These are phyloP conservation scores for Hemibagrus guttatus DNA, from an alignment of 2,797 vertebrate species.

Conservation along the genomic window DNA sequence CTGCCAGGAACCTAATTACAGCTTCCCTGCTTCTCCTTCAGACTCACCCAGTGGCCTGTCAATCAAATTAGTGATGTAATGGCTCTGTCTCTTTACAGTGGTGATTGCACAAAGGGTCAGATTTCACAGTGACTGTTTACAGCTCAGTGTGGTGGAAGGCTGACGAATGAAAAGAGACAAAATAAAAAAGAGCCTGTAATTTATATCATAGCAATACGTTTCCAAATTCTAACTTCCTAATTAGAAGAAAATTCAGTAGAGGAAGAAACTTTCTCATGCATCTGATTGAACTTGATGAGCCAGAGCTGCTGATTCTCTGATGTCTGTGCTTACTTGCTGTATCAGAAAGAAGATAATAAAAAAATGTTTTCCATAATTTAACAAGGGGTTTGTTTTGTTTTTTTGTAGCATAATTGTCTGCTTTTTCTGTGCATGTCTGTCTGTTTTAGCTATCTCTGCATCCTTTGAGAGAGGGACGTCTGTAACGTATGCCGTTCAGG, in stretches of 20 bases:
- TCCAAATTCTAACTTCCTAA: conserved; percentile 15
- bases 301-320: conserved; percentile 37
- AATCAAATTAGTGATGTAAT: conserved; percentile 58
- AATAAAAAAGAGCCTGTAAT: conserved; percentile 17
- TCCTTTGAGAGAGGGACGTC: conserved; percentile 80
- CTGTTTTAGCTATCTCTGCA: conserved; percentile 80
- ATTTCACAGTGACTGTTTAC: conserved; percentile 41
- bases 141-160: conserved; percentile 26
- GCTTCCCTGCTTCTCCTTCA: conserved; percentile 36
- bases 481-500: conserved; percentile 80
- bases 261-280: conserved; percentile 40
- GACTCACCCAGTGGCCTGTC: conserved; percentile 48
- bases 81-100: conserved; percentile 46
- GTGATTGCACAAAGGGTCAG: conserved; percentile 19
- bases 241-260: conserved; percentile 37
- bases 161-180: conserved; percentile 36
- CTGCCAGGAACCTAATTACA: conserved; percentile 59
- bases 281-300: conserved; percentile 49
- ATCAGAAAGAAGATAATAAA: conserved; percentile 45
- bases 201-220: conserved; percentile 25
- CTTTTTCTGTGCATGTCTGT: background rate
- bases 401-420: background rate
- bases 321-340: conserved; percentile 4
- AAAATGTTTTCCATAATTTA: conserved; percentile 4
- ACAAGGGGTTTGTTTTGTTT: conserved; percentile 16